phyloP scores from a whole-genome alignment of 2,113 vertebrate genomes.

The Argyrosomus japonicus region DNA sequence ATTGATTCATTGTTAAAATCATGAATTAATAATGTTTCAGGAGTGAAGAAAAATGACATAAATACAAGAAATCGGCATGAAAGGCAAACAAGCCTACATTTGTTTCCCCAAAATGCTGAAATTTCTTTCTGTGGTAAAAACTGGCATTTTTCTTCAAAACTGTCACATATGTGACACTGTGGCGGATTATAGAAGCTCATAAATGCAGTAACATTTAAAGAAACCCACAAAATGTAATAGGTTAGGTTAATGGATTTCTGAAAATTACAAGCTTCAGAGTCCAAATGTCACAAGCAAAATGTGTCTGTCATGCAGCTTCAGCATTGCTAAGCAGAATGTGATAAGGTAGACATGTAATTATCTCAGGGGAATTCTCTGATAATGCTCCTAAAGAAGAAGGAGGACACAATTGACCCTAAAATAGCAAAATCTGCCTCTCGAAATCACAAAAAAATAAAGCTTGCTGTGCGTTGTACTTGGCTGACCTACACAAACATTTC shows the following conservation, averaged over 20 bases:
- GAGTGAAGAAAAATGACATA: background rate
- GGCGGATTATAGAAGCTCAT: background rate
- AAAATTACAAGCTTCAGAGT: background rate
- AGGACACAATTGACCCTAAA: background rate
- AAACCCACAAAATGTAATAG: background rate
- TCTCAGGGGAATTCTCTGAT: background rate
- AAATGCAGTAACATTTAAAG: background rate
- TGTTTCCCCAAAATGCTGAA: no score
- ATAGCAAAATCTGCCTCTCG: background rate
- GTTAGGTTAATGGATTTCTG: background rate
- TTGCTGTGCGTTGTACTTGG: background rate
- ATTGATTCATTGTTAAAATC: slow-evolving; percentile 12
- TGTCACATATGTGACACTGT: no score
- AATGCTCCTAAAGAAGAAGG: background rate
- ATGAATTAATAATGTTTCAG: background rate
- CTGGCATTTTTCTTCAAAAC: no score
- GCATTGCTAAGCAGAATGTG: background rate
- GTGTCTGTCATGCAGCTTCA: background rate
- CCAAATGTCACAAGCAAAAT: background rate
- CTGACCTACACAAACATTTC: slow-evolving; percentile 41
- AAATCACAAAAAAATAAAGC: slow-evolving; percentile 6
- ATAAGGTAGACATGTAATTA: slow-evolving; percentile 1
- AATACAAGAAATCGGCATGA: background rate
- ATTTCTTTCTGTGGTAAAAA: no score
- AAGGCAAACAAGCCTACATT: no score